A percentile compares a stretch with the other conserved stretches of the same genome.
Evolutionary conservation across 2,888 invertebrate species (phyloP).

Genomic region (Rhopalosiphum nymphaeae): DNA sequence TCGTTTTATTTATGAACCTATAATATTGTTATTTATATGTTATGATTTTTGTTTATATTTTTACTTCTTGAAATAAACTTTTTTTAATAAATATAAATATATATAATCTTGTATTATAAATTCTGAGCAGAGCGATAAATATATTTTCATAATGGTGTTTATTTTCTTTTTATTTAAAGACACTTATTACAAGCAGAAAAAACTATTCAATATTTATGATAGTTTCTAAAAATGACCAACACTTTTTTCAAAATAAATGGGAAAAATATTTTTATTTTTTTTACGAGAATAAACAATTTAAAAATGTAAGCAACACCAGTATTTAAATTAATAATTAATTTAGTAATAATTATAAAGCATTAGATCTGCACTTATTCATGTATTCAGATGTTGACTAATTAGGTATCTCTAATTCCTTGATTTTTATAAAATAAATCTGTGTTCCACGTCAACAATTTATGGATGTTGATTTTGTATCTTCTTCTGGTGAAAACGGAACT

Average conservation of each 20-base stretch:
- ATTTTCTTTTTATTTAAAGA: too few relatives aligned
- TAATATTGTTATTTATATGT: slow-evolving; percentile 12
- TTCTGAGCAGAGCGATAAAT: background rate
- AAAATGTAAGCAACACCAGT: too few relatives aligned
- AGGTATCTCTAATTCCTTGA: slow-evolving; percentile 6
- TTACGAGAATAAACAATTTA: too few relatives aligned
- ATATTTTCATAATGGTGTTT: background rate
- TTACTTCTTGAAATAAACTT: slow-evolving; percentile 43
- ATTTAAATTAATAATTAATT: too few relatives aligned
- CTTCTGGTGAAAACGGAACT: slow-evolving; percentile 20
- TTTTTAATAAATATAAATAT: slow-evolving; percentile 3
- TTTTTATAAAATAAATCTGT: slow-evolving; percentile 21
- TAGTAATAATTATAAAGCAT: background rate
- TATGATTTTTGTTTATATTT: slow-evolving; percentile 35
- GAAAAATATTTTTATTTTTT: too few relatives aligned
- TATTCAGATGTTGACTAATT: background rate
- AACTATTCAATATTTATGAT: background rate
- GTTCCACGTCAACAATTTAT: background rate
- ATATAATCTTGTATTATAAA: background rate
- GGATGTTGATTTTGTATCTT: slow-evolving; percentile 10
- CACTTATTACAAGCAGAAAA: background rate
- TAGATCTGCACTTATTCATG: background rate
- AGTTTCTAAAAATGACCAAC: too few relatives aligned
- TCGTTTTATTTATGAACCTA: slow-evolving; percentile 12
- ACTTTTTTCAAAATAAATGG: too few relatives aligned